Base-by-base conservation (phyloP, 2,113 vertebrate species). In the Meles meles region DNA sequence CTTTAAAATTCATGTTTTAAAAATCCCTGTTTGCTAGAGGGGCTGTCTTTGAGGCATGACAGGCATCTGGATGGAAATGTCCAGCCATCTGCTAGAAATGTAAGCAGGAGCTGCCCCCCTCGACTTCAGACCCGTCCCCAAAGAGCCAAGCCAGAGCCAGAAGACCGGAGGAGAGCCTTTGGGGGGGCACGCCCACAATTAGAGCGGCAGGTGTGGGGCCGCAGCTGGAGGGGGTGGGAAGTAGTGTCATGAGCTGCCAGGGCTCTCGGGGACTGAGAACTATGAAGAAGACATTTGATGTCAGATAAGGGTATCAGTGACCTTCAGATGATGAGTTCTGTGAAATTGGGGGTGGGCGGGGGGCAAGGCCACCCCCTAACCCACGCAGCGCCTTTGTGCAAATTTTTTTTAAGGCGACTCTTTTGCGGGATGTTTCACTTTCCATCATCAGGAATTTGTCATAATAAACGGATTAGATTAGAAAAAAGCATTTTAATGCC, bases 401-500 rank as follows among this genome's bases (percentile, higher is more conserved):
- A 76, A 34, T 31, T 65, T 34, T 59, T 65, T 25, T 21, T 21
- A 74, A 81, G 21, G 49, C 82, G 61, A 87, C 82, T 88, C 88
- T 96, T 93, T 94, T 44, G 91, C 9, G 27, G 96, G 59, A 96
- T 81, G 72, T 67, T 95, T 77, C 84, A 85, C 81, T 96, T 93
- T 76, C 71, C 80, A 71, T 77, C 83, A 96, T 82, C 67, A 93
- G 74, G 74, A 97, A 91, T 57, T 37, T 93, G 79, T 90, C 93
- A 84, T 25, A 37, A 93, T 67, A 92, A 96, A 77, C 20, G 25
- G 69, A 84, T 88, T 96, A 97, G 96, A 97, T 96, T 95, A 92
- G 88, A 94, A 97, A 96, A 93, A 95, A 49, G 84, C 80, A 95
- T 72, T 92, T 95, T 49, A 74, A 83, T 90, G 87, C 95, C 96